A percentile compares a stretch with the other conserved stretches of the same genome.
phyloP scores from a whole-genome alignment of 2,797 vertebrate genomes.

The Meriones psammophilus region DNA sequence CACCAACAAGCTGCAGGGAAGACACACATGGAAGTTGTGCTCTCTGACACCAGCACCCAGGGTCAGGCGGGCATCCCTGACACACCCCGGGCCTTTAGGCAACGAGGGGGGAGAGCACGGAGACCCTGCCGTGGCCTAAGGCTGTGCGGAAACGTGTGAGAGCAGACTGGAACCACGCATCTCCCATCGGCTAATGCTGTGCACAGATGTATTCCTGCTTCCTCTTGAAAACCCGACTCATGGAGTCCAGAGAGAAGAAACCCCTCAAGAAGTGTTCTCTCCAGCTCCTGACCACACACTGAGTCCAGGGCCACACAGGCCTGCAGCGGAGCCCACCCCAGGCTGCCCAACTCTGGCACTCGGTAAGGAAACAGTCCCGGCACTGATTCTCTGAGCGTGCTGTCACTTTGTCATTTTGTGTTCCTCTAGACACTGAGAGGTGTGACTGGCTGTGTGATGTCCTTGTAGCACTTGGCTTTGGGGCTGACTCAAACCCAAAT shows the following conservation, averaged over 20 bases:
- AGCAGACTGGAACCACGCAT: not conserved
- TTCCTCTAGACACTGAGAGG: not conserved
- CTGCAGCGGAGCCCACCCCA: not conserved
- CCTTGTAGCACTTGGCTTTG: not conserved
- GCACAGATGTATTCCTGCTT: not conserved
- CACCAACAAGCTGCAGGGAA: not conserved
- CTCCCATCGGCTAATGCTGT: not conserved
- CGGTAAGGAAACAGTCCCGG: not conserved
- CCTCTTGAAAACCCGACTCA: not conserved
- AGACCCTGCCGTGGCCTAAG: not conserved
- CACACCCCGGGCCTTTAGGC: not conserved
- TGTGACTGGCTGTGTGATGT: not conserved
- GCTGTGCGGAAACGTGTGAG: fast-evolving
- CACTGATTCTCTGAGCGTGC: not conserved
- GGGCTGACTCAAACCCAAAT: not conserved
- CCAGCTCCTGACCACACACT: not conserved
- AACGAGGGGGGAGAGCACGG: not conserved
- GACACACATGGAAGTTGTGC: not conserved
- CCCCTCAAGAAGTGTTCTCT: not conserved
- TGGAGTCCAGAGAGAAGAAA: constrained; percentile 3
- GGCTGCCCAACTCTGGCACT: not conserved
- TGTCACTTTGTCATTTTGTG: not conserved
- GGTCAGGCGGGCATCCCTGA: not conserved
- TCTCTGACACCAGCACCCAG: not conserved
- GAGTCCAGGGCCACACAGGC: not conserved